A percentile compares a stretch with the other conserved stretches of the same genome.
phyloP scores from a whole-genome alignment of 2,797 vertebrate species.

The Morelia viridis region DNA sequence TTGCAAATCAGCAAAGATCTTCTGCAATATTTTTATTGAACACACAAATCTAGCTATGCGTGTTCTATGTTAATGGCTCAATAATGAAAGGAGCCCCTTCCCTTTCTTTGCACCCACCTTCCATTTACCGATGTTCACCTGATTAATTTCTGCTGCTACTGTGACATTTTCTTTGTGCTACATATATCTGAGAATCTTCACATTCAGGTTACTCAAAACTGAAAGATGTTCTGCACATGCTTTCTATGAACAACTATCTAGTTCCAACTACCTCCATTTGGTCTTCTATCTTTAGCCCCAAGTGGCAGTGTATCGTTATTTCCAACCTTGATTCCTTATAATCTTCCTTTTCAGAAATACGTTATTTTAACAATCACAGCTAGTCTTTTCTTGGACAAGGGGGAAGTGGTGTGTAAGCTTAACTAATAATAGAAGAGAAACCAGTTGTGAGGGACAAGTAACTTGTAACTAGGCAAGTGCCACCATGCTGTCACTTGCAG shows the following conservation, averaged over 20 bases:
- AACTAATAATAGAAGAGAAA: background rate
- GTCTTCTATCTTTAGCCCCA: background rate
- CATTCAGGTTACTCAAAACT: background rate
- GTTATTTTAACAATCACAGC: background rate
- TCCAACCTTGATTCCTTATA: background rate
- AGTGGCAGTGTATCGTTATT: background rate
- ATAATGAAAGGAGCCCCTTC: background rate
- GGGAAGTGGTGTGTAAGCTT: background rate
- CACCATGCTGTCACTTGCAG: background rate
- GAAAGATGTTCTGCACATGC: background rate
- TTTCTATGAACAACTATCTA: background rate
- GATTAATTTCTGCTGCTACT: background rate
- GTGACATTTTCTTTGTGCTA: background rate
- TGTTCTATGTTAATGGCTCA: background rate
- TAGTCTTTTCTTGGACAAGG: background rate
- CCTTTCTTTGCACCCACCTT: background rate
- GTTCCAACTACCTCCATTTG: background rate
- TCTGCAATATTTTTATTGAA: background rate
- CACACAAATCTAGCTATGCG: background rate
- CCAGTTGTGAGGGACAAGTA: background rate
- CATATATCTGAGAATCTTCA: background rate
- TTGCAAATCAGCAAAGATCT: background rate
- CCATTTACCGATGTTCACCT: background rate
- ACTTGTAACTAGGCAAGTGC: background rate
- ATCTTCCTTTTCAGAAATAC: background rate